Percentiles rank a stretch among this genome's conserved stretches.
These are phyloP conservation scores for Limnephilus marmoratus DNA, from an alignment of 2,888 invertebrate genomes.

Conservation along the genomic window DNA sequence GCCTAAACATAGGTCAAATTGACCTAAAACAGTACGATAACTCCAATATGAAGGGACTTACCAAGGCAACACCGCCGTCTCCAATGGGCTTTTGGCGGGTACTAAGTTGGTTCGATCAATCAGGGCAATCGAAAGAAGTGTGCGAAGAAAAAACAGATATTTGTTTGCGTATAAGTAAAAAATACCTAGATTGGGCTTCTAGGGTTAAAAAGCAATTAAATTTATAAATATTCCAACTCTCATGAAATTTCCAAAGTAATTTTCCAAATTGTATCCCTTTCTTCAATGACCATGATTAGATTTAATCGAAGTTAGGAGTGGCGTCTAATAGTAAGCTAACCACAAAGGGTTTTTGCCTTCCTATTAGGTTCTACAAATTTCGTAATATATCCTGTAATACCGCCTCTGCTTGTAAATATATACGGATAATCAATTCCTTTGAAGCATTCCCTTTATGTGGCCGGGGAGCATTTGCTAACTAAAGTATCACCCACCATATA, in stretches of 20 bases:
- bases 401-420: background rate
- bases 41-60: too few species aligned
- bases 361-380: constrained; percentile 41
- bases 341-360: constrained; percentile 33
- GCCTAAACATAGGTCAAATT: too few species aligned
- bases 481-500: constrained; percentile 47
- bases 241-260: background rate
- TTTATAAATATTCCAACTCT: too few species aligned
- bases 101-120: too few species aligned
- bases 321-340: constrained; percentile 6
- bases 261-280: background rate
- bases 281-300: constrained; percentile 13
- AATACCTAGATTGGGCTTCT: too few species aligned
- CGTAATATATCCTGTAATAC: constrained; percentile 26
- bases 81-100: too few species aligned
- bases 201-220: too few species aligned
- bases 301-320: constrained; percentile 32
- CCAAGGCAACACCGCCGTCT: too few species aligned
- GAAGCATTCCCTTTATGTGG: constrained; percentile 51
- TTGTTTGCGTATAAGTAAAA: too few species aligned
- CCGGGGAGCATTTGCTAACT: constrained; percentile 23
- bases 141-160: too few species aligned
- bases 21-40: too few species aligned
- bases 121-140: too few species aligned
- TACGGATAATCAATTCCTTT: constrained; percentile 54